Evolutionary conservation across 1,140 invertebrate genomes (phyloP), one percentile per base, ranked within the genome.

Genomic region (Hydropsyche tenuis): DNA sequence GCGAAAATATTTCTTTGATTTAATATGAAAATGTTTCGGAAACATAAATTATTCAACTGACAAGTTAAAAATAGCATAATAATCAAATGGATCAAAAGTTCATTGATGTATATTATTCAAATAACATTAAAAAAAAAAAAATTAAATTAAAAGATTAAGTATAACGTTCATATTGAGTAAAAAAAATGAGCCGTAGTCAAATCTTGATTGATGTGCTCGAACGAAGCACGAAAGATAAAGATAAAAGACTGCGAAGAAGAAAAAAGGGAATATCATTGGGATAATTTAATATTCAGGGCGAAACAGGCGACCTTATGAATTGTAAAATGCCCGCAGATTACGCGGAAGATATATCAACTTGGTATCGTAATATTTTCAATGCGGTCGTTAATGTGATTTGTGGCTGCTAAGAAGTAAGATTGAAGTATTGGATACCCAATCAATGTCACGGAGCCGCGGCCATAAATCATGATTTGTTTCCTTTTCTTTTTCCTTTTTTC

Each of bases 371-470:
- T 73, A 75, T 73, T 75, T 75, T 73, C 74, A 73, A 75, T 51
- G 42, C 64, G 22, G 71, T 63, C 70, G 71, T 75, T 75, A 73
- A 73, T 75, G 70, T 75, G 74, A 75, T 75, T 75, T 75, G 74
- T 73, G 69, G 74, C 72, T 30, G 22, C 27, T 23, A 27, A 22
- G 25, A 51, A 69, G 65, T 69, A 51, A 69, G 46, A 48, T 30
- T 30, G 37, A 51, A 69, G 65, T 69, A 69, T 69, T 45, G 72
- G 72, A 23, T 23, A 30, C 43, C 60, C 72, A 73, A 73, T 73
- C 60, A 73, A 73, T 75, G 73, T 75, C 73, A 72, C 46, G 20
- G 48, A 9, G 9, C 37, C 46, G 25, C 37, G 56, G 56, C 43
- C 69, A 66, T 75, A 75, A 75, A 75, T 75, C 73, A 75, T 60